phyloP scores from a whole-genome alignment of 2,113 vertebrate genomes.

The Engraulis encrasicolus region DNA sequence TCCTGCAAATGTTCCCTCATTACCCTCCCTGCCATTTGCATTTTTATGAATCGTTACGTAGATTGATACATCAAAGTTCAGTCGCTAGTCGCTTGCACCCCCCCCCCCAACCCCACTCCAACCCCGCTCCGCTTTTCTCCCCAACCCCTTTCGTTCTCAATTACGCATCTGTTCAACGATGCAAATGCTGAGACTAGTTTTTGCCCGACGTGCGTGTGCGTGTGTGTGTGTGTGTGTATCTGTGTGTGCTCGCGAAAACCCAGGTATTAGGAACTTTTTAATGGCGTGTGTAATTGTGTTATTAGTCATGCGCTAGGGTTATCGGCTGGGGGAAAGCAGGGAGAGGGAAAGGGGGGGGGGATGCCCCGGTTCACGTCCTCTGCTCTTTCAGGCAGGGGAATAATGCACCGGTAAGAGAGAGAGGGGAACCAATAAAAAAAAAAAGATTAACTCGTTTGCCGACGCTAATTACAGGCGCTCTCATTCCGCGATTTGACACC shows the following conservation, averaged over 20 bases:
- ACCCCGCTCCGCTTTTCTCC: no score
- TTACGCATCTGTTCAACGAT: constrained; percentile 51
- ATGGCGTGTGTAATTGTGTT: constrained; percentile 39
- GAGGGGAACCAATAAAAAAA: constrained; percentile 44
- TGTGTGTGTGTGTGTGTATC: no score
- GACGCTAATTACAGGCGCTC: constrained; percentile 36
- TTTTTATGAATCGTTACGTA: constrained; percentile 53
- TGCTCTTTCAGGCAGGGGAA: constrained; percentile 36
- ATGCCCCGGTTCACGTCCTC: constrained; percentile 21
- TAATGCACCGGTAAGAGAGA: constrained; percentile 39
- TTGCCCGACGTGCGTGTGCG: neutral
- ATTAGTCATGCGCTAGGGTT: constrained; percentile 32
- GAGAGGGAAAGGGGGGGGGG: neutral
- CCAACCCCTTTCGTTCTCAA: constrained; percentile 38
- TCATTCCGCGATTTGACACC: constrained; percentile 32
- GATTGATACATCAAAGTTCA: constrained; percentile 46
- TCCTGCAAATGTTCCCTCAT: constrained; percentile 43
- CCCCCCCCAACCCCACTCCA: no score
- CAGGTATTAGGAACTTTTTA: constrained; percentile 47
- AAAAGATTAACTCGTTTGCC: constrained; percentile 46
- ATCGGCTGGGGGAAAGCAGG: constrained; percentile 7
- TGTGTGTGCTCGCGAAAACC: no score
- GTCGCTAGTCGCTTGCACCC: neutral
- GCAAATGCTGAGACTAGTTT: constrained; percentile 44
- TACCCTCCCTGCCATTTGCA: constrained; percentile 45